Percentiles rank a stretch among this genome's conserved stretches.
Conservation (phyloP, 2,797 vertebrate species). For the Balearica regulorum region DNA sequence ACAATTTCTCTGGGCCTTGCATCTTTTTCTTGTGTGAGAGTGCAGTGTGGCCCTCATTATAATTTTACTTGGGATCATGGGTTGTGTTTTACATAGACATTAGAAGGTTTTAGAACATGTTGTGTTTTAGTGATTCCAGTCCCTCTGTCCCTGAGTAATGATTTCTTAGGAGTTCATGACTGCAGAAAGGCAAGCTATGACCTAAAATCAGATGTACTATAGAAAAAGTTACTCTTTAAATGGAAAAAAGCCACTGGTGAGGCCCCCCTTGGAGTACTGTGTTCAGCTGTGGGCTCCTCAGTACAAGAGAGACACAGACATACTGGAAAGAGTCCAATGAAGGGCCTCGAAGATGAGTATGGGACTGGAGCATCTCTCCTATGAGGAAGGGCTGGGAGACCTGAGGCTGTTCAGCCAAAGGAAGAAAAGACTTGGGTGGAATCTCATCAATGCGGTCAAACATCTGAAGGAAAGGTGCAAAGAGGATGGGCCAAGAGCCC, state of each 20-base stretch:
- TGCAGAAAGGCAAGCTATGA: background rate
- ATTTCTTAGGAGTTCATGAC: background rate
- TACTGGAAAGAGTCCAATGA: background rate
- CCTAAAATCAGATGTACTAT: background rate
- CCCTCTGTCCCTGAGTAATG: background rate
- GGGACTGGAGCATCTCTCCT: background rate
- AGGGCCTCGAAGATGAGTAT: background rate
- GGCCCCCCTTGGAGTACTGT: background rate
- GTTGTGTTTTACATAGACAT: background rate
- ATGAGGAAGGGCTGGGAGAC: background rate
- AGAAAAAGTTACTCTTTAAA: background rate
- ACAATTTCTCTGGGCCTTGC: background rate
- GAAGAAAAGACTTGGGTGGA: background rate
- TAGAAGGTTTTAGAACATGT: background rate
- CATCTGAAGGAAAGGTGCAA: background rate
- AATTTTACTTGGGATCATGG: background rate
- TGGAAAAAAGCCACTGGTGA: background rate
- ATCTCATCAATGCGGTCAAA: background rate
- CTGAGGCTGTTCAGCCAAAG: background rate
- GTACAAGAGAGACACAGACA: background rate
- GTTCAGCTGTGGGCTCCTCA: background rate
- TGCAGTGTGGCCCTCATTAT: background rate
- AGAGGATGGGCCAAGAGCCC: background rate
- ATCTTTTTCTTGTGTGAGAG: background rate
- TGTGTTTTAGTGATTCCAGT: background rate